Evolutionary conservation across 35 echinoderm and acorn worm genomes (phyloP).

Genomic region (Acanthaster planci): DNA sequence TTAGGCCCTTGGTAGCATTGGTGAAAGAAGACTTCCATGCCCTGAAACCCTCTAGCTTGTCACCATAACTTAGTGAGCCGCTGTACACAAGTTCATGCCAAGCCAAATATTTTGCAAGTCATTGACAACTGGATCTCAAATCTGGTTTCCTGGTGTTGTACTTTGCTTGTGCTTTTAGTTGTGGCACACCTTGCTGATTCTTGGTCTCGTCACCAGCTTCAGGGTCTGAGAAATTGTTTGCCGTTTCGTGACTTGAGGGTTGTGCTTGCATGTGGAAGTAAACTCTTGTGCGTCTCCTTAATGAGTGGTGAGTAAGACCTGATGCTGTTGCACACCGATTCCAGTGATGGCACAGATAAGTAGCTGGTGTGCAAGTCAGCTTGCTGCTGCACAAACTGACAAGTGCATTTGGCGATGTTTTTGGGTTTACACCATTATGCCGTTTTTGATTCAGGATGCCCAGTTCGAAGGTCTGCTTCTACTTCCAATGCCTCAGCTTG

Average conservation of each 20-base stretch:
- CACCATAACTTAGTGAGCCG: neutral
- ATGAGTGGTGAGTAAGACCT: neutral
- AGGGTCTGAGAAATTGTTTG: neutral
- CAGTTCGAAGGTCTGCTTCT: too few species aligned
- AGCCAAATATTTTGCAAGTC: neutral
- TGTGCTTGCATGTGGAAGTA: neutral
- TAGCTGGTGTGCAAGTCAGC: neutral
- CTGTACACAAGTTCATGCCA: slow-evolving; percentile 16
- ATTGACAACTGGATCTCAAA: neutral
- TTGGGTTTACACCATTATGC: neutral
- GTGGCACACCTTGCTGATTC: too few species aligned
- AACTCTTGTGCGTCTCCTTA: too few species aligned
- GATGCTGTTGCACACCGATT: neutral
- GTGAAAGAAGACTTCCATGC: slow-evolving; percentile 48
- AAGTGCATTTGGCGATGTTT: neutral
- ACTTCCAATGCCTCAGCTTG: neutral
- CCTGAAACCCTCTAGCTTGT: slow-evolving; percentile 17
- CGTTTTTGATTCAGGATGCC: neutral
- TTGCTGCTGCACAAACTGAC: neutral
- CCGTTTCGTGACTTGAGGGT: neutral
- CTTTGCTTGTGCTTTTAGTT: too few species aligned
- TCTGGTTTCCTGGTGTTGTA: too few species aligned
- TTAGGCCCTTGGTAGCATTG: slow-evolving; percentile 25
- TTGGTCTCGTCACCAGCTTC: neutral
- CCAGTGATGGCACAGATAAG: neutral